Evolutionary conservation across 2,113 vertebrate species (phyloP).

Genomic region (Stigmatopora argus): DNA sequence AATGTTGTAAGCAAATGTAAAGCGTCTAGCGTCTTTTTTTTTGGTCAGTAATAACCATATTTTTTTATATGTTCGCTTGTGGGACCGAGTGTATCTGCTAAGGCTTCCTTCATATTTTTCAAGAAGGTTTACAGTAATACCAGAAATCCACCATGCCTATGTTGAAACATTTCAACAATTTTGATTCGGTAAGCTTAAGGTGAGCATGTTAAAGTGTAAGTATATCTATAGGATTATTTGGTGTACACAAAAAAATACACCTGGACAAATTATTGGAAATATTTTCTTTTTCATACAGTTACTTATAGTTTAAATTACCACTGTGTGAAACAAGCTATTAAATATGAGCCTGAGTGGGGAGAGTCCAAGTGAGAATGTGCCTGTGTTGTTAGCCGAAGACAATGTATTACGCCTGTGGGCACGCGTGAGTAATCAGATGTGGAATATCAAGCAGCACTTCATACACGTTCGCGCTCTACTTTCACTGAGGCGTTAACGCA

Average conservation of each 20-base stretch:
- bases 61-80: neutral
- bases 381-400: conserved; percentile 5
- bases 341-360: conserved; percentile 13
- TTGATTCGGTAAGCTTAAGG: no score
- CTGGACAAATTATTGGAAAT: no score
- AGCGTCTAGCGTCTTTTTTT: no score
- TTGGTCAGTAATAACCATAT: neutral
- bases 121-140: neutral
- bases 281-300: conserved; percentile 50
- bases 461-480: conserved; percentile 1
- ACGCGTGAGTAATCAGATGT: neutral
- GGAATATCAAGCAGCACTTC: conserved; percentile 7
- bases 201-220: no score
- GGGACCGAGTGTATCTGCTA: neutral
- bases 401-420: conserved; percentile 2
- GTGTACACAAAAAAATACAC: no score
- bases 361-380: neutral
- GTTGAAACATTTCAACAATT: neutral
- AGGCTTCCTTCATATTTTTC: neutral
- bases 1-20: neutral
- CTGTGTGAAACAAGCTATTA: conserved; percentile 31
- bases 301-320: conserved; percentile 42
- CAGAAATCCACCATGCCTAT: neutral
- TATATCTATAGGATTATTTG: no score
- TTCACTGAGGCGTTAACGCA: conserved; percentile 6